Evolutionary conservation across 2,113 vertebrate genomes (phyloP).

Genomic region (Cochlearius cochlearius): DNA sequence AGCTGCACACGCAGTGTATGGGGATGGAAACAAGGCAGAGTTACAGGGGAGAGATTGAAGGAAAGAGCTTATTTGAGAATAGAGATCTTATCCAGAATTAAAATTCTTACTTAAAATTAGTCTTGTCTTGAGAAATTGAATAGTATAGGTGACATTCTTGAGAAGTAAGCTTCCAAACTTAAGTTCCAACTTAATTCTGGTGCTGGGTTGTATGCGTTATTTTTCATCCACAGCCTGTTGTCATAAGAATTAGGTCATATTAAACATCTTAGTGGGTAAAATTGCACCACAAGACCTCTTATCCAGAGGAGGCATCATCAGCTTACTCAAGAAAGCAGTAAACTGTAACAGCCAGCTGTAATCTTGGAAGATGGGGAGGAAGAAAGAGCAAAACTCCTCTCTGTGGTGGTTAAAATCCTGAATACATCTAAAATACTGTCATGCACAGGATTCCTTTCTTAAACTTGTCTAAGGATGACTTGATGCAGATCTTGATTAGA

Average conservation of each 20-base stretch:
- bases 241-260: neutral
- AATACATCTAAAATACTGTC: neutral
- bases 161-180: neutral
- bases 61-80: neutral
- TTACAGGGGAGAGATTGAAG: neutral
- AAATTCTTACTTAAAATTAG: neutral
- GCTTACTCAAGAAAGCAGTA: neutral
- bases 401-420: neutral
- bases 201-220: neutral
- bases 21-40: neutral
- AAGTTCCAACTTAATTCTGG: neutral
- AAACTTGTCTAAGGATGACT: neutral
- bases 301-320: neutral
- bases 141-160: neutral
- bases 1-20: neutral
- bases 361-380: neutral
- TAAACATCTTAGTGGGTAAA: neutral
- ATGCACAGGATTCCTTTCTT: neutral
- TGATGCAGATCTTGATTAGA: neutral
- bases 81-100: neutral
- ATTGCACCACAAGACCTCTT: neutral
- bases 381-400: neutral
- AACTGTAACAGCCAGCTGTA: neutral
- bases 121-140: neutral
- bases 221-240: neutral